phyloP scores from a whole-genome alignment of 2,888 invertebrate genomes.

The Callosobruchus maculatus region DNA sequence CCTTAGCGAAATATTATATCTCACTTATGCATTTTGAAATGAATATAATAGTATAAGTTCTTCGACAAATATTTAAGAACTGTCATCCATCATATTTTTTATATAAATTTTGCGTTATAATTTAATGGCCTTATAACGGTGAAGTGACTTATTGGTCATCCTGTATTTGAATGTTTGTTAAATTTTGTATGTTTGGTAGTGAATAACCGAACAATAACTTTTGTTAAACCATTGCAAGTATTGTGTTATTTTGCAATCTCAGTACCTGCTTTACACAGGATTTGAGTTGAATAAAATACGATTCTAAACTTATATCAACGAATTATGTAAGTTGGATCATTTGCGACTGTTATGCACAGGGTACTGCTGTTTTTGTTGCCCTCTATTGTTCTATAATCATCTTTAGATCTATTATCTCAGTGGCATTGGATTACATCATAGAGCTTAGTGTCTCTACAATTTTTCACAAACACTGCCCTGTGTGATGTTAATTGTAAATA shows the following conservation, averaged over 20 bases:
- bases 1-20: background rate
- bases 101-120: background rate
- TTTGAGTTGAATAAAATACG: background rate
- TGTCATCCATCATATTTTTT: background rate
- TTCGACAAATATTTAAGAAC: background rate
- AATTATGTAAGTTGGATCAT: background rate
- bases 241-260: background rate
- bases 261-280: background rate
- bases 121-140: background rate
- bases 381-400: background rate
- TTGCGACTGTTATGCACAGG: background rate
- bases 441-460: no score
- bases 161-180: background rate
- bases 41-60: background rate
- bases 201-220: background rate
- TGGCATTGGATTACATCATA: no score
- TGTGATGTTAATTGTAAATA: no score
- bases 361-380: background rate
- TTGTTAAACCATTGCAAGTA: background rate
- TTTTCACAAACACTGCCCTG: no score
- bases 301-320: background rate
- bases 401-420: no score
- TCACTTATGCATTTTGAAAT: background rate
- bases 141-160: background rate
- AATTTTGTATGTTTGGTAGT: background rate